Evolutionary conservation across 2,113 vertebrate genomes (phyloP).

Genomic region (Hippoglossus stenolepis): DNA sequence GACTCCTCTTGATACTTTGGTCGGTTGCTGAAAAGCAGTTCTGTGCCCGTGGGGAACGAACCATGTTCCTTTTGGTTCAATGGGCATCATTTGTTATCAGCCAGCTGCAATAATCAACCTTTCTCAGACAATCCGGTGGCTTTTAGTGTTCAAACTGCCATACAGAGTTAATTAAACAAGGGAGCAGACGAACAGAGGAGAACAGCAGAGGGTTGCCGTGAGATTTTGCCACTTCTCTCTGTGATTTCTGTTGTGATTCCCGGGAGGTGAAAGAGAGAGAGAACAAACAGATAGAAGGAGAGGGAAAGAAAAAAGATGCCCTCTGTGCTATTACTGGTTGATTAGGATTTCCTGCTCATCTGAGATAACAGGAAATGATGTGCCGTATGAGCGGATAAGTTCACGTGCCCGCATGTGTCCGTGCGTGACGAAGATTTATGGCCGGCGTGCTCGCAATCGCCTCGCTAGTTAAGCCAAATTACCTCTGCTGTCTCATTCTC

Average conservation of each 20-base stretch:
- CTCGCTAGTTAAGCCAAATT: constrained; percentile 64
- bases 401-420: background rate
- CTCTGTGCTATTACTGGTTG: constrained; percentile 48
- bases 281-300: background rate
- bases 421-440: constrained; percentile 61
- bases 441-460: constrained; percentile 42
- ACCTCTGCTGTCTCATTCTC: constrained; percentile 51
- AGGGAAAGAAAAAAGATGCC: constrained; percentile 34
- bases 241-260: background rate
- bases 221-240: constrained; percentile 20
- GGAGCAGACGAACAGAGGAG: constrained; percentile 6
- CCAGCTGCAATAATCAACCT: constrained; percentile 64
- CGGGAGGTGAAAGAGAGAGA: background rate
- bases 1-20: constrained; percentile 43
- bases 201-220: background rate
- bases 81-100: constrained; percentile 65
- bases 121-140: constrained; percentile 43
- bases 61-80: constrained; percentile 55
- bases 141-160: constrained; percentile 54
- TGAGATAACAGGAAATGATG: constrained; percentile 63
- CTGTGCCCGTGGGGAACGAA: constrained; percentile 39
- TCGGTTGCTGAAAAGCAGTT: constrained; percentile 57
- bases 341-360: constrained; percentile 67
- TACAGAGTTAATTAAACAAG: constrained; percentile 59
- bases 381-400: background rate